phyloP scores from a whole-genome alignment of 2,113 vertebrate species.

The Pionites leucogaster region DNA sequence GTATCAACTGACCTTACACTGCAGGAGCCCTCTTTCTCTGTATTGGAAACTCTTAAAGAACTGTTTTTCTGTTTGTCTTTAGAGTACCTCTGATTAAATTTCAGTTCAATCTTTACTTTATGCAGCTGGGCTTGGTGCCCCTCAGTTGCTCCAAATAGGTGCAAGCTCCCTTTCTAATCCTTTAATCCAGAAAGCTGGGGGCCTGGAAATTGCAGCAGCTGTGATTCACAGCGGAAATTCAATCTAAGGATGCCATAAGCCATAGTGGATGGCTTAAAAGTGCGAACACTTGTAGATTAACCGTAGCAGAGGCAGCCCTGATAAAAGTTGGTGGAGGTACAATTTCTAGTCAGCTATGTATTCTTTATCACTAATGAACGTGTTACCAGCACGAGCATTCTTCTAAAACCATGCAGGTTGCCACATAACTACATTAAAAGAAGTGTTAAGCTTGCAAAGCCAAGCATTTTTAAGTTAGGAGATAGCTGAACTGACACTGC shows the following conservation, averaged over 20 bases:
- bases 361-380: background rate
- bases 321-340: background rate
- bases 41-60: background rate
- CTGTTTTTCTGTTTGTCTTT: background rate
- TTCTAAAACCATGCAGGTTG: background rate
- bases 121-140: background rate
- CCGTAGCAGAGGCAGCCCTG: background rate
- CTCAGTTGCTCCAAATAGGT: constrained; percentile 40
- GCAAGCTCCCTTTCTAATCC: constrained; percentile 40
- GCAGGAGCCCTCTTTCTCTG: background rate
- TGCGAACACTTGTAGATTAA: constrained; percentile 1
- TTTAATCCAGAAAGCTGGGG: constrained; percentile 51
- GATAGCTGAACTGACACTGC: background rate
- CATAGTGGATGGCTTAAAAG: background rate
- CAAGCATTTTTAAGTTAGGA: background rate
- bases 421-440: background rate
- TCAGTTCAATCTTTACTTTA: constrained; percentile 8
- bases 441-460: background rate
- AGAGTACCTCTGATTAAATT: constrained; percentile 9
- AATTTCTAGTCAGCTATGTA: background rate
- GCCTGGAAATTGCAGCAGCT: constrained; percentile 32
- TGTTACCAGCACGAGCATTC: background rate
- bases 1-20: background rate
- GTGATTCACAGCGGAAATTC: constrained; percentile 27
- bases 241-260: constrained; percentile 11